Base-by-base conservation (phyloP, 2,888 invertebrate genomes). In the Clitarchus hookeri region DNA sequence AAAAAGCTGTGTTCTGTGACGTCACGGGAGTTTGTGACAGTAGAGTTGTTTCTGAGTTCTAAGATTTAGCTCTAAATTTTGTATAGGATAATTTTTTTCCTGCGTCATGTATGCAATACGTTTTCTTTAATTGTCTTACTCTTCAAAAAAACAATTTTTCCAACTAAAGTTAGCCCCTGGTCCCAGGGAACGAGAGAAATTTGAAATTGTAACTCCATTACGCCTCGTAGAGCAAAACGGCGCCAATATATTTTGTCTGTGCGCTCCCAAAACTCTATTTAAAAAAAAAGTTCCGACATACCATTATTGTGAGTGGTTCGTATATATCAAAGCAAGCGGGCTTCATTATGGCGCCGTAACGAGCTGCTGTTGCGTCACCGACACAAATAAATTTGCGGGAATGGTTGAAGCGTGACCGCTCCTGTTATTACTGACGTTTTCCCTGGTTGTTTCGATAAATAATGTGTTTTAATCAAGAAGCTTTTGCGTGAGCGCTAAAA, bases 401-500 rank as follows among this genome's bases (percentile, higher is more conserved):
- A 65, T n/a, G 65, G 19, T 65, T n/a, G 65, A 65, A 65, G 65
- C 65, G 0, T 65, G 65, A 23, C 16, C 65, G 65, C 16, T 65
- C 65, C 23, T 65, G 65, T 65, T 65, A 65, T 65, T 12, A 65
- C 65, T 65, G 65, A 65, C 65, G 65, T 65, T 65, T 65, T 8
- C 19, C 1, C 23, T 65, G 65, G 65, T 23, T n/a, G 65, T 65
- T 65, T 8, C 65, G 65, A 65, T 65, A 65, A 65, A 65, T 65
- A 65, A 65, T 65, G 65, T 65, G 11, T 65, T 65, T 65, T 65
- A 65, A 65, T 65, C 65, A 65, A 65, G 65, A 65, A 65, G 65
- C 16, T 6, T 65, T 65, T 2, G 16, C 8, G 65, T 0, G 65
- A 0, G 16, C n/a, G 19, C 65, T 19, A 23, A n/a, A 65, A 65